Evolutionary conservation across 2,888 invertebrate species (phyloP), one percentile per base, ranked within the genome.

Genomic region (Ormyrus rosae): DNA sequence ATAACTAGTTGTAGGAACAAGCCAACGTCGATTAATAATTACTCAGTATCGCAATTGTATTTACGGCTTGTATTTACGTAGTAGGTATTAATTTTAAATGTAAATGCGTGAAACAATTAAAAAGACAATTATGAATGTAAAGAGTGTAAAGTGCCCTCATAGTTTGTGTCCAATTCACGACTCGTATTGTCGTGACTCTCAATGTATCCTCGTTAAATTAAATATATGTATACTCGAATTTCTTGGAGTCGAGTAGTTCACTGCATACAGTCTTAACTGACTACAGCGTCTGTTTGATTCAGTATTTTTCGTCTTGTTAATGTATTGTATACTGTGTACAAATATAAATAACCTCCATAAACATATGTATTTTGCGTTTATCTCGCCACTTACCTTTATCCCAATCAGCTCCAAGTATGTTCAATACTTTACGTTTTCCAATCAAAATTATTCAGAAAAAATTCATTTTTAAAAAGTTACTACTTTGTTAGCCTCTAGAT

Each of bases 251-350:
- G 34, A 51, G 50, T 72, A 58, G 60, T 9, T 68, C 19, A 51
- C 34, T 58, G 46, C 53, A 13, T 10, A 68, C 50, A 13, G 58
- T 78, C 63, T 60, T 65, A 51, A 84, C 83, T 83, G 83, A 86
- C 83, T 84, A 83, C 81, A 84, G 85, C 85, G 85, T 85, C 87
- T 85, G 83, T 88, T 86, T 86, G 85, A 85, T 88, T 88, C 88
- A 88, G 88, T 88, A 88, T 88, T 88, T 86, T 85, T 84, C 85
- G 86, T 85, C 86, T 88, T 88, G 84, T 86, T 88, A 84, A 84
- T 85, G 83, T 87, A 72, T 61, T 13, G 50, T 76, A 72, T 77
- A 88, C 85, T 88, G 85, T 87, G 86, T 87, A 87, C 84, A 87
- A 88, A 88, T 88, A 88, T 81, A 88, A 86, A 67, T 87, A 87